Evolutionary conservation across 2,888 invertebrate species (phyloP).

Genomic region (Penaeus monodon): DNA sequence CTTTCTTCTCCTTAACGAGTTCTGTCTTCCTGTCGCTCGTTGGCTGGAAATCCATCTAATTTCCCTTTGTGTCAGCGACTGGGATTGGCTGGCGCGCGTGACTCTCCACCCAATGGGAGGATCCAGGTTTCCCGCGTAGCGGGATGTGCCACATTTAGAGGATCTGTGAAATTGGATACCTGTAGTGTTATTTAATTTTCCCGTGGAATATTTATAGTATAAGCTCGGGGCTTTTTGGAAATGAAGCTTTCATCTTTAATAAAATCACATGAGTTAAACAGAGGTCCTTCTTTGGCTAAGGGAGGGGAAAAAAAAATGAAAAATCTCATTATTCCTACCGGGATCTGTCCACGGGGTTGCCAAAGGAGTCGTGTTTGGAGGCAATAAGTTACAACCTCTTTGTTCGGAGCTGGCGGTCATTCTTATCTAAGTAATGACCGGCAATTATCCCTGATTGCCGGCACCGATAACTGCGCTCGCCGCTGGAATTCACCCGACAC

Average conservation of each 20-base stretch:
- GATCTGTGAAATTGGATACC: constrained; percentile 45
- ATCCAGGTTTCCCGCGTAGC: constrained; percentile 17
- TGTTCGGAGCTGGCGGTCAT: constrained; percentile 38
- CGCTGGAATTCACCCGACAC: constrained; percentile 24
- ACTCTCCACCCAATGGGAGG: constrained; percentile 26
- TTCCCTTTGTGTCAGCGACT: constrained; percentile 12
- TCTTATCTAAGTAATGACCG: constrained; percentile 40
- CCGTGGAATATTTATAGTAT: constrained; percentile 42
- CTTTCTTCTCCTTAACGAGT: constrained; percentile 43
- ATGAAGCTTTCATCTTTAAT: constrained; percentile 39
- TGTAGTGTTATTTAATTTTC: constrained; percentile 51
- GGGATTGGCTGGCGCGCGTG: background rate
- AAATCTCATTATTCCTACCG: background rate
- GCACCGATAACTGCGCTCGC: constrained; percentile 31
- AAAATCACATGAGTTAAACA: constrained; percentile 41
- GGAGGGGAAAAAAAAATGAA: constrained; percentile 1
- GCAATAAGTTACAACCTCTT: constrained; percentile 39
- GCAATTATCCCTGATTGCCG: constrained; percentile 38
- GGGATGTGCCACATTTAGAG: constrained; percentile 15
- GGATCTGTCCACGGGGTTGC: constrained; percentile 6
- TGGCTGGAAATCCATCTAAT: constrained; percentile 39
- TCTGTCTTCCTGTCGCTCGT: constrained; percentile 14
- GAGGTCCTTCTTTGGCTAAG: constrained; percentile 24
- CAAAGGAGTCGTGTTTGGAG: constrained; percentile 32
- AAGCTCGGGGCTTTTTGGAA: constrained; percentile 34